Base-by-base conservation (phyloP, 1,140 invertebrate genomes). In the Musca vetustissima region DNA sequence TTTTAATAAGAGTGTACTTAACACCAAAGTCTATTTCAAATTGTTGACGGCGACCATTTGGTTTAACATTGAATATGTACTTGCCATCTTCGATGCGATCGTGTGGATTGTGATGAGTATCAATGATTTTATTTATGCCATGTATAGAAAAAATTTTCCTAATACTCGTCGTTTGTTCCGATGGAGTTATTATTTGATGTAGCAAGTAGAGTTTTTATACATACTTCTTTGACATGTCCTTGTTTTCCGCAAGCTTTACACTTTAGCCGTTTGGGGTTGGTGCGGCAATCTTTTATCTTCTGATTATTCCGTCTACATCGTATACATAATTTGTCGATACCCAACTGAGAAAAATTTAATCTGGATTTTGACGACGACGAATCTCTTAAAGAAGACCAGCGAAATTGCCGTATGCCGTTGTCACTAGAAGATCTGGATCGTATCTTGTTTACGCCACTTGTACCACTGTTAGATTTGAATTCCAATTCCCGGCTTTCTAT, bases 401-500 rank as follows among this genome's bases (percentile, higher is more conserved):
- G 28, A 28, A 28, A 28, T 28, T 28, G 28, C 8, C 28, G 3
- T 28, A 3, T 3, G 28, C 28, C 3, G 8, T 28, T 28, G 28
- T 8, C 28, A 28, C 28, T 28, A 4, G 28, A 4, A 4, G 28
- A 28, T 28, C 28, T 28, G 28, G 28, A 28, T 8, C 28, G 28
- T 28, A 28, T 28, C 28, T 28, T 28, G 28, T 28, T 28, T 8
- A 28, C 28, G 28, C 28, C 8, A 8, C 28, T 28, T 28, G 28
- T 28, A 28, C 28, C 28, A 28, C 28, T 28, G 28, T 8, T 28
- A 8, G 3, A 2, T 48, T 64, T 64, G 14, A n/a, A 47, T 13
- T 64, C 22, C 11, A 64, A 36, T 64, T 64, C 61, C 1, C 61
- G 61, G 28, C 61, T 64, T 4, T 64, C 61, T n/a, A 64, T 64